Base-by-base conservation (phyloP, 2,797 vertebrate genomes). In the Pempheris klunzingeri region DNA sequence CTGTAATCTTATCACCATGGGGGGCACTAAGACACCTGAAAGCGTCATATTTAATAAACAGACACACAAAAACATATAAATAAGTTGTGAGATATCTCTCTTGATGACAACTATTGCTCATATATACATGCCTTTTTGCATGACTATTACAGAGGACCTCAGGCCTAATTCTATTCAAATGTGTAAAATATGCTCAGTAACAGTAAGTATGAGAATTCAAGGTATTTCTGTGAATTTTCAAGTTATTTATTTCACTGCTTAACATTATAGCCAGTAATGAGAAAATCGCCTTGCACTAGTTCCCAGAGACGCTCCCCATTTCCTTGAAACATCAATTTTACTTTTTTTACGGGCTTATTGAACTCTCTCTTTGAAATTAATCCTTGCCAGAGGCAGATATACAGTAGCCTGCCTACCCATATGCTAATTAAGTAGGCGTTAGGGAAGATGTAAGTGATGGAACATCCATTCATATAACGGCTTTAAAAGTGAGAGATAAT, bases 391-490 rank as follows among this genome's bases (percentile, higher is more conserved):
- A 47, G 60, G 85, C 67, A 47, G 47, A 62, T 50, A 74, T 67
- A 78, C 32, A 72, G 67, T 76, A 81, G 73, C 65, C 79, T 49
- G 73, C 65, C 79, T 49, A 75, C 63, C 76, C 74, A 66, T 67
- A 81, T 78, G 81, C 59, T 71, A 78, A 85, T 89, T 75, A 84
- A 78, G 86, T 34, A 71, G 72, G 47, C 66, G 8, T 70, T 74
- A 26, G 17, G 69, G 43, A 75, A 60, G 53, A 82, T 60, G 67
- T 59, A 75, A 63, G 60, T 20, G 41, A 75, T 50, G 69, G 18
- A 76, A 64, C 49, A 74, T 66, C 74, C 53, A 71, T 76, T 78
- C 71, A 66, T 64, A 44, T 77, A 87, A 86, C 66, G 77, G 43
- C 58, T 79, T 54, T 78, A 67, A 81, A 80, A 79, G 76, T 46